Conservation (phyloP, 2,888 invertebrate genomes). For the Lumbricus terrestris region DNA sequence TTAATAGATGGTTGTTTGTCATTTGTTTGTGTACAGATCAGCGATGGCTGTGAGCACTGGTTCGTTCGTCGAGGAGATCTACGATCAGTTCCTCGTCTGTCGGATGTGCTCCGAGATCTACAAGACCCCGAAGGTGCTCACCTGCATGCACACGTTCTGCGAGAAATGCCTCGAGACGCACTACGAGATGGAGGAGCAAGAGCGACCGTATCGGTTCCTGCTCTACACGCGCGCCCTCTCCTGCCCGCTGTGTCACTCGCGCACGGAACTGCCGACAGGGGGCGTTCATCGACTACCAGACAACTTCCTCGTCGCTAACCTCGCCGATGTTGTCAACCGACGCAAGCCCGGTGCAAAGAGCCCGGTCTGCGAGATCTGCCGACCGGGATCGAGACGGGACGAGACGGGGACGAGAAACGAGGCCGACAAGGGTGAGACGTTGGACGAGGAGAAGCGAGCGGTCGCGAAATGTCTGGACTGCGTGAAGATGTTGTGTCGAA, state of each 20-base stretch:
- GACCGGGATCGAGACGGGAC: not conserved
- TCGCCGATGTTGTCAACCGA: slow-evolving; percentile 44
- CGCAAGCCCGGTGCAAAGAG: not conserved
- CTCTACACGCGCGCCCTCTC: slow-evolving; percentile 51
- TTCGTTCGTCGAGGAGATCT: slow-evolving; percentile 54
- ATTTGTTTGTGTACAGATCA: not conserved
- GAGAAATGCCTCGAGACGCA: slow-evolving; percentile 55
- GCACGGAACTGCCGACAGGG: slow-evolving; percentile 56
- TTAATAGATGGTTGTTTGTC: not conserved
- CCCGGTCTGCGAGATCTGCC: slow-evolving; percentile 32
- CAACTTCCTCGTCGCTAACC: slow-evolving; percentile 56
- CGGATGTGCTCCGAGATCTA: slow-evolving; percentile 56
- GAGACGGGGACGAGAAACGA: not conserved
- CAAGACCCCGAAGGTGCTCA: slow-evolving; percentile 54
- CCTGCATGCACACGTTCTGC: slow-evolving; percentile 58
- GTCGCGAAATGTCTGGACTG: slow-evolving; percentile 57
- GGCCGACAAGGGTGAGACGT: not conserved
- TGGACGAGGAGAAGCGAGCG: slow-evolving; percentile 37
- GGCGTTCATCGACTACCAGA: slow-evolving; percentile 56
- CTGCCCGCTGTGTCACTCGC: slow-evolving; percentile 56
- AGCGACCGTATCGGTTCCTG: slow-evolving; percentile 45
- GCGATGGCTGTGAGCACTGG: slow-evolving; percentile 46
- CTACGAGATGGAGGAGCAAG: slow-evolving; percentile 48
- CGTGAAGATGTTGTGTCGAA: slow-evolving; percentile 52
- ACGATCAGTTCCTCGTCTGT: slow-evolving; percentile 57